Base-by-base conservation (phyloP, 2,797 vertebrate species). In the Ceryle rudis region DNA sequence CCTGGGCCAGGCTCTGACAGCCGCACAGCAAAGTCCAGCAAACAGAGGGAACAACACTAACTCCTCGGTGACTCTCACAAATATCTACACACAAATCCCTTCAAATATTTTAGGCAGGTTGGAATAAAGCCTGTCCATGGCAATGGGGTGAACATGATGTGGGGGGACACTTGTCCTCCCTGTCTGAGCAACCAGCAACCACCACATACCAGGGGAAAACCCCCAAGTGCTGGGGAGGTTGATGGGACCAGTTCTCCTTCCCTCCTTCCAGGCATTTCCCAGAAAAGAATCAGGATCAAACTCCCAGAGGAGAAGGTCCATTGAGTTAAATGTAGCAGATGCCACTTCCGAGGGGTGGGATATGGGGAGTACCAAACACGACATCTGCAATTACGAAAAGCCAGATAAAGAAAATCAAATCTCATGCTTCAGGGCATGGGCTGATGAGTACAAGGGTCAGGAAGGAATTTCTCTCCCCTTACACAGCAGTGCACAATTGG, bases 401-500 rank as follows among this genome's bases (percentile, higher is more conserved):
- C 88, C 64, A 97, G 97, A 97, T 97, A 97, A 97, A 97, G 97
- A 91, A 97, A 98, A 97, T 97, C 96, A 90, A 97, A 97, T 97
- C 97, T 97, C 96, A 93, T 94, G 97, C 97, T 97, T 95, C 22
- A 52, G 96, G 97, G 95, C 96, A 97, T 77, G 93, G 96, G 82
- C 93, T 90, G 95, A 93, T 49, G 85, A 89, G 87, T 61, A 37
- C 73, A 66, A 77, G 93, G 96, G 95, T 96, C 96, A 94, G 95
- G 88, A 90, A 96, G 93, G 94, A 96, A 96, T 95, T 90, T 91
- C 95, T 77, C 90, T 95, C 91, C 95, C 93, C 88, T 96, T 10
- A 96, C 93, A 97, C 77, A 73, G 95, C 95, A 95, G 58, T 90
- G 96, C 89, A 96, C 95, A 96, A 96, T 66, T 91, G 91, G 95